Base-by-base conservation (phyloP, 2,113 vertebrate species). In the Bufo gargarizans region DNA sequence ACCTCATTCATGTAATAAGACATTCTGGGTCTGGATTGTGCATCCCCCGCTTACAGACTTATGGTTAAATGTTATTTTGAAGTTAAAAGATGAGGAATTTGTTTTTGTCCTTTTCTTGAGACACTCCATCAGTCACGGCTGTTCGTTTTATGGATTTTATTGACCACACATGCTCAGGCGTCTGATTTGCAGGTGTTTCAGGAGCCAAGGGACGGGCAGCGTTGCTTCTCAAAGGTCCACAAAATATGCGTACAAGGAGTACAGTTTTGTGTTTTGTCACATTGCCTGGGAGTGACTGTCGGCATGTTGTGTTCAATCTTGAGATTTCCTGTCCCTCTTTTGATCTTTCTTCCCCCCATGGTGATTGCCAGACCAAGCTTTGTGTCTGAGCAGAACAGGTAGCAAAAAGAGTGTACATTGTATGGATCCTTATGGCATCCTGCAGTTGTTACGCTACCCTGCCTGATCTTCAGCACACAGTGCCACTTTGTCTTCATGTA, bases 41-140 rank as follows among this genome's bases (percentile, higher is more conserved):
- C 22, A 58, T 82, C 80, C 71, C 77, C 4, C 67, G 58, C 69
- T 22, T 50, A 84, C 56, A 83, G 47, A 88, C 86, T 88, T 63
- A n/a, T 88, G 78, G 65, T 82, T 82, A 76, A 88, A 61, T 74
- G 79, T 88, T 82, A 59, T 82, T 82, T 88, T 88, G 33, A 88
- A 58, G 78, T 88, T 88, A 22, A 43, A 76, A 17, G 17, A 74
- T 69, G 63, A 87, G n/a, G 19, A 50, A n/a, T 76, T 63, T 55
- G 87, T 88, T 88, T 49, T 83, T 83, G 80, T 82, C 71, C 55
- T 9, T 72, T 33, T 87, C 55, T 74, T 88, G 47, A 17, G 45
- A 50, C 87, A 84, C 87, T 83, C 80, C 87, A 67, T 83, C 87
- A 76, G 47, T 45, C 14, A 69, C 58, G 45, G 19, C 19, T 59